phyloP scores from a whole-genome alignment of 35 echinoderm and acorn worm genomes.

The Diadema setosum region DNA sequence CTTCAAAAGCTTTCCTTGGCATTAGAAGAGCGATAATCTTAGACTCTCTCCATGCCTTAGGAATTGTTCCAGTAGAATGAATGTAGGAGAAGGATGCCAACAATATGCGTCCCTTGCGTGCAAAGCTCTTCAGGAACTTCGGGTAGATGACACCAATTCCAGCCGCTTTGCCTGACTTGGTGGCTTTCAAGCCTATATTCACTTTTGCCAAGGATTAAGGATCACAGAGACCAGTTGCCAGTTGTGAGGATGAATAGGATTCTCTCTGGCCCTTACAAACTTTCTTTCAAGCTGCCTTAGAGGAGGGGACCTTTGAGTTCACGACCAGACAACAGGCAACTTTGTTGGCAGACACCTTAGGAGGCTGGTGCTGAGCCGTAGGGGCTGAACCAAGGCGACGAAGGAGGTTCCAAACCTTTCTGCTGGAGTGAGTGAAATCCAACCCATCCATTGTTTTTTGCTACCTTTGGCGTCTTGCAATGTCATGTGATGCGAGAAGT shows the following conservation, averaged over 20 bases:
- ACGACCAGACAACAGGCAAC: background rate
- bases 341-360: background rate
- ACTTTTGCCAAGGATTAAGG: background rate
- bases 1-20: background rate
- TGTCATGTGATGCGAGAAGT: too few species aligned
- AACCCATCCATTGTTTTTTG: too few species aligned
- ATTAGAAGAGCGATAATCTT: background rate
- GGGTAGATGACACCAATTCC: background rate
- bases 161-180: background rate
- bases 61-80: background rate
- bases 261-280: background rate
- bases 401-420: too few species aligned
- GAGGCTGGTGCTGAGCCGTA: too few species aligned
- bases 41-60: background rate
- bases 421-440: too few species aligned
- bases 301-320: background rate
- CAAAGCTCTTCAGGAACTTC: background rate
- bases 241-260: background rate
- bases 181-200: background rate
- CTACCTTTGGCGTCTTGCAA: too few species aligned
- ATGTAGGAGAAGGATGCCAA: background rate
- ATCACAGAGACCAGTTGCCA: background rate
- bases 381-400: too few species aligned
- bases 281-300: background rate
- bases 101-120: background rate